Evolutionary conservation across 2,888 invertebrate species (phyloP).

Genomic region (Drosophila algonquin): DNA sequence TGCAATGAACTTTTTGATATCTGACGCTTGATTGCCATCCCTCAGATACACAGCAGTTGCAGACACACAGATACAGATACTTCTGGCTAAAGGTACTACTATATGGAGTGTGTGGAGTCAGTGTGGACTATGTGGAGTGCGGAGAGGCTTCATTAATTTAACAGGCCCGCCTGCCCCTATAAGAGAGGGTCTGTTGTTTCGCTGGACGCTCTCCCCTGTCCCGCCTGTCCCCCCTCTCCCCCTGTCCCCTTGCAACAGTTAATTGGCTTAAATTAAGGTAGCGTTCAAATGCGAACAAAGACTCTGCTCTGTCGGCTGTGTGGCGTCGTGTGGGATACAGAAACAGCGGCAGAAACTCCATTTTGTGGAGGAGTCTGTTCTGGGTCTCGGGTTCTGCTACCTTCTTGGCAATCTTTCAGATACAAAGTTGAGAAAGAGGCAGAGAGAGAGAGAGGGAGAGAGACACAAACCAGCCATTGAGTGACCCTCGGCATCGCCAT

Average conservation of each 20-base stretch:
- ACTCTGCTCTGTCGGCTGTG: slow-evolving; percentile 52
- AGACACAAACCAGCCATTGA: slow-evolving; percentile 62
- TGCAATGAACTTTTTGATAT: slow-evolving; percentile 68
- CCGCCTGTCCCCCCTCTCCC: slow-evolving; percentile 26
- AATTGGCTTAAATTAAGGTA: slow-evolving; percentile 84
- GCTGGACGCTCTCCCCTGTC: slow-evolving; percentile 36
- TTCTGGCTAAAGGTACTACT: slow-evolving; percentile 26
- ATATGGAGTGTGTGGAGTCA: not conserved
- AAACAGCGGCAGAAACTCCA: slow-evolving; percentile 62
- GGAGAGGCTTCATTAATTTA: slow-evolving; percentile 34
- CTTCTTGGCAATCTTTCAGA: slow-evolving; percentile 56
- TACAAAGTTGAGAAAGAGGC: slow-evolving; percentile 58
- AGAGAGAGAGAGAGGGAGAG: slow-evolving; percentile 20
- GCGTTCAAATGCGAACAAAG: slow-evolving; percentile 78
- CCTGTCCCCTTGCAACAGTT: slow-evolving; percentile 73
- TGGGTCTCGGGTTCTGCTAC: slow-evolving; percentile 29
- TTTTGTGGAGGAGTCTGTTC: slow-evolving; percentile 59
- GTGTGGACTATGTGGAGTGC: not conserved
- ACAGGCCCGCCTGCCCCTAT: slow-evolving; percentile 17
- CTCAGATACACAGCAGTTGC: slow-evolving; percentile 38
- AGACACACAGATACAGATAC: slow-evolving; percentile 5
- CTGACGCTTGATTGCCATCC: slow-evolving; percentile 58
- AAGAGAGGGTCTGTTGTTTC: slow-evolving; percentile 7
- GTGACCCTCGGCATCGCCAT: slow-evolving; percentile 68
- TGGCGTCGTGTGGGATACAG: slow-evolving; percentile 23